These are phyloP conservation scores for Siniperca obscura DNA, from an alignment of 2,797 vertebrate species.

Conservation along the genomic window DNA sequence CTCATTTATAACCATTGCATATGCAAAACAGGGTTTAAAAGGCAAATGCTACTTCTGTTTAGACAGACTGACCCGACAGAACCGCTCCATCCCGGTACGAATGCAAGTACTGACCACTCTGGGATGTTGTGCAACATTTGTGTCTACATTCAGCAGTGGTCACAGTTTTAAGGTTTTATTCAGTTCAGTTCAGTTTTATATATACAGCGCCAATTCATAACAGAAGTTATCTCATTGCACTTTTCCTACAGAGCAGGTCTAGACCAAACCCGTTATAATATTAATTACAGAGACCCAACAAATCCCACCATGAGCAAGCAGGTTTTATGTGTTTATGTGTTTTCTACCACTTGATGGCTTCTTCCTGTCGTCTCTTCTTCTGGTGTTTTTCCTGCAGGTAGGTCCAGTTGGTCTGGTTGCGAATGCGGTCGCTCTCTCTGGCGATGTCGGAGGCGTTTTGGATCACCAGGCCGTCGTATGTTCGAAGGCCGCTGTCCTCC, in stretches of 20 bases:
- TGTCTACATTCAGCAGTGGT: background rate
- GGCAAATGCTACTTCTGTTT: no score
- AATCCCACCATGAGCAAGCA: no score
- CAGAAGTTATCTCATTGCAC: no score
- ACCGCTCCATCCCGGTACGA: no score
- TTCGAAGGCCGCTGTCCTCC: slow-evolving; percentile 94
- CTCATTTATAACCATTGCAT: background rate
- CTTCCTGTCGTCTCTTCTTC: slow-evolving; percentile 94
- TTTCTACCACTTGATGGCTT: slow-evolving; percentile 93
- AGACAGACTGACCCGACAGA: background rate
- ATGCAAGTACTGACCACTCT: background rate
- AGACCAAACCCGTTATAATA: no score
- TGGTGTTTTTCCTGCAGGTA: slow-evolving; percentile 96
- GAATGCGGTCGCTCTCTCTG: slow-evolving; percentile 90
- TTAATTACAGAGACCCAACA: no score
- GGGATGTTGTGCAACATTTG: background rate
- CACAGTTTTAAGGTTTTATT: background rate
- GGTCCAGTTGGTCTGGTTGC: slow-evolving; percentile 94
- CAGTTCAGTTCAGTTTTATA: no score
- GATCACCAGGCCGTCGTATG: slow-evolving; percentile 96
- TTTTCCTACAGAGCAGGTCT: no score
- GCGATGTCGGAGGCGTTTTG: slow-evolving; percentile 92
- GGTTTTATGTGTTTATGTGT: background rate
- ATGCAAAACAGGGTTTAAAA: no score
- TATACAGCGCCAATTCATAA: no score